Base-by-base conservation (phyloP, 2,888 invertebrate genomes). In the Tachina fera region DNA sequence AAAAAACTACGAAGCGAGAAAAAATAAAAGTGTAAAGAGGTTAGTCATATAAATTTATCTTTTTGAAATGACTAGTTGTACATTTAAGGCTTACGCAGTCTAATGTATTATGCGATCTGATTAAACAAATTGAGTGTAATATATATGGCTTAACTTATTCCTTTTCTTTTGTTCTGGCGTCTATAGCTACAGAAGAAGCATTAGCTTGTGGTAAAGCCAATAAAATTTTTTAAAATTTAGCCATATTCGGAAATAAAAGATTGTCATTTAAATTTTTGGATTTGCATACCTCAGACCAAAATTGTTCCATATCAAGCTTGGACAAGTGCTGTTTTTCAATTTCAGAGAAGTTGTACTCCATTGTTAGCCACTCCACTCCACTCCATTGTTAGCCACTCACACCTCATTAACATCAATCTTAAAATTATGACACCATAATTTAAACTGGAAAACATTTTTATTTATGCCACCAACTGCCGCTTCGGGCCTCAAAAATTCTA, bases 351-450 rank as follows among this genome's bases (percentile, higher is more conserved):
- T 77, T 84, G 60, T 80, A 61, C 45, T 84, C 74, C 39, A 84
- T 67, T 22, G 60, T 68, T 60, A 72, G 39, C 83, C 79, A 79
- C 45, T 79, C 78, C 61, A n/a, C n/a, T n/a, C n/a, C n/a, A n/a
- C n/a, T n/a, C n/a, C n/a, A n/a, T n/a, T n/a, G n/a, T n/a, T n/a
- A n/a, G n/a, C n/a, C 53, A 74, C 14, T 67, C 67, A 10, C 56
- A 58, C 14, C n/a, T 11, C 10, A 13, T 67, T 43, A 14, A 77
- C n/a, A 56, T 67, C 10, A n/a, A 76, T 65, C 11, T 61, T 65
- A 75, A 65, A 68, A 8, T 77, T 77, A 31, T 68, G 39, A n/a
- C 39, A 58, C n/a, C 68, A 22, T 41, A 70, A 43, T 70, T 79
- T 61, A 60, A 70, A 79, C 43, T 75, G 53, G 45, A 60, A 72